Percentiles rank a stretch among this genome's conserved stretches.
phyloP scores from a whole-genome alignment of 2,113 vertebrate genomes.

The Indicator indicator region DNA sequence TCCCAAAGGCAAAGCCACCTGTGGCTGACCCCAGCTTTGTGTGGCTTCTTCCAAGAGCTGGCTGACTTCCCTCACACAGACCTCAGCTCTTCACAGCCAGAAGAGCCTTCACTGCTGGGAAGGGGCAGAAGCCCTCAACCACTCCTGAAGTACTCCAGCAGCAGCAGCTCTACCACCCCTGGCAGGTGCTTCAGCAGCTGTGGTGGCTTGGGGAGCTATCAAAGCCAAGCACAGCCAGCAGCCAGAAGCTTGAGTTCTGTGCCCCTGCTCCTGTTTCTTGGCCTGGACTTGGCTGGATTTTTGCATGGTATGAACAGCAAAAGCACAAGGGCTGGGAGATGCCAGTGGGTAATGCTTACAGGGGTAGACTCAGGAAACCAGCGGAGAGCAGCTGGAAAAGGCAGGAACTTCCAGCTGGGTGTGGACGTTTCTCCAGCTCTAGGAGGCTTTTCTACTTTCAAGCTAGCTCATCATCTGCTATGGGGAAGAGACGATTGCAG shows the following conservation, averaged over 20 bases:
- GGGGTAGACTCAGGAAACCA: not conserved
- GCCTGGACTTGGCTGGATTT: not conserved
- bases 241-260: not conserved
- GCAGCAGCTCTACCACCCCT: not conserved
- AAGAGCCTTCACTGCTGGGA: not conserved
- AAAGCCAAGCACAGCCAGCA: not conserved
- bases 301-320: not conserved
- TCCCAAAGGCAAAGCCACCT: not conserved
- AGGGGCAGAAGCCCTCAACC: not conserved
- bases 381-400: not conserved
- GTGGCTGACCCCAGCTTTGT: not conserved
- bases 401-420: not conserved
- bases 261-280: fast-evolving
- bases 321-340: not conserved
- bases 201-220: fast-evolving
- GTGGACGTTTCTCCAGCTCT: not conserved
- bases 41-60: not conserved
- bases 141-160: not conserved
- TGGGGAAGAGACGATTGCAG: not conserved
- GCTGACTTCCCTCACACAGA: not conserved
- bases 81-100: not conserved
- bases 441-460: not conserved
- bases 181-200: fast-evolving
- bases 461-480: not conserved
- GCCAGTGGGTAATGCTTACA: not conserved